phyloP scores from a whole-genome alignment of 2,888 invertebrate genomes.

The Hirtodrosophila duncani region DNA sequence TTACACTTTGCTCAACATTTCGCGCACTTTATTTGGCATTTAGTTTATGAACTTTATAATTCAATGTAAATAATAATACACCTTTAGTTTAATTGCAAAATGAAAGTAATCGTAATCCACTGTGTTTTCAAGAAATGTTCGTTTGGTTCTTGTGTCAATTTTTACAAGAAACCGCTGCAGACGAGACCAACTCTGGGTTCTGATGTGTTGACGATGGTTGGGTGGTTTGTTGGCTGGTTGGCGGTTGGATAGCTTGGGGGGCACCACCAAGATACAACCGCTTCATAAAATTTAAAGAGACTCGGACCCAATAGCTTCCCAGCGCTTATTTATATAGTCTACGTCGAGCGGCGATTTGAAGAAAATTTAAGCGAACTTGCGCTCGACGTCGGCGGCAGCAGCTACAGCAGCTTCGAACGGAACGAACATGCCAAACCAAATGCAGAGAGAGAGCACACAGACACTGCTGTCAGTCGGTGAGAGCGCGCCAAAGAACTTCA shows the following conservation, averaged over 20 bases:
- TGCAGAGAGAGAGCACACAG: slow-evolving; percentile 36
- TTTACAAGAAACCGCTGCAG: slow-evolving; percentile 46
- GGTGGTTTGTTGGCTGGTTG: slow-evolving; percentile 32
- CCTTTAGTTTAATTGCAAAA: slow-evolving; percentile 17
- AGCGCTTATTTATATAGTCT: slow-evolving; percentile 79
- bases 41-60: slow-evolving; percentile 13
- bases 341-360: slow-evolving; percentile 76
- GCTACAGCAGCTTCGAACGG: slow-evolving; percentile 10
- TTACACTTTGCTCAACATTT: slow-evolving; percentile 41
- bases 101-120: slow-evolving; percentile 43
- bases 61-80: slow-evolving; percentile 19
- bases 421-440: slow-evolving; percentile 3
- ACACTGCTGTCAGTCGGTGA: slow-evolving; percentile 32
- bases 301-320: slow-evolving; percentile 78
- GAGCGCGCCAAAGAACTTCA: slow-evolving; percentile 59
- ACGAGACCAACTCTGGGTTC: slow-evolving; percentile 28
- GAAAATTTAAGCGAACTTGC: slow-evolving; percentile 63
- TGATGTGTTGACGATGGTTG: slow-evolving; percentile 29
- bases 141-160: slow-evolving; percentile 40
- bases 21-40: slow-evolving; percentile 58
- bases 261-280: slow-evolving; percentile 77
- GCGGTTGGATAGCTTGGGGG: slow-evolving; percentile 45
- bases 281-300: slow-evolving; percentile 79
- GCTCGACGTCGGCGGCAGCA: slow-evolving; percentile 11
- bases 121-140: slow-evolving; percentile 41